Evolutionary conservation across 2,888 invertebrate species (phyloP), one percentile per base, ranked within the genome.

Genomic region (Altica lythri): DNA sequence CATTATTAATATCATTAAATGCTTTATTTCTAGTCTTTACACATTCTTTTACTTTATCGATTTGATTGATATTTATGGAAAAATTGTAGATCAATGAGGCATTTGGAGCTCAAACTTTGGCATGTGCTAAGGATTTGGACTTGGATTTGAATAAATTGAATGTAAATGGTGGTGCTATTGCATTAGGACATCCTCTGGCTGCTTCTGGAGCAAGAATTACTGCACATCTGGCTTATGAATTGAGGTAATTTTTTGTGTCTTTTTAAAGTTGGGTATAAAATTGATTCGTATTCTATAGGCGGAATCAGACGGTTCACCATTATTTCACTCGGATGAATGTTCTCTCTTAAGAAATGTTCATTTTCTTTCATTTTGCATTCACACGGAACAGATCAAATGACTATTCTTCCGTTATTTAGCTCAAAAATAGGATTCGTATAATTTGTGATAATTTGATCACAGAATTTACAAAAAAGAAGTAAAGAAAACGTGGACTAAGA

Each of bases 301-400:
- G 98, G 98, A 35, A 98, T 98, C 2, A 97, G 98, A 79, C 98
- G 98, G 55, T 98, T 99, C 70, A 95, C 98, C 1, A 69, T 99
- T 9, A 80, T 99, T n/a, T n/a, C n/a, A n/a, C n/a, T n/a, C n/a
- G n/a, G n/a, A n/a, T n/a, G n/a, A n/a, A n/a, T n/a, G n/a, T n/a
- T n/a, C n/a, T n/a, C n/a, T n/a, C n/a, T n/a, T n/a, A n/a, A n/a
- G n/a, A n/a, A n/a, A n/a, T n/a, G n/a, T n/a, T n/a, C n/a, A n/a
- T n/a, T n/a, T n/a, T n/a, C n/a, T n/a, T n/a, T n/a, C n/a, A n/a
- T n/a, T n/a, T n/a, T n/a, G n/a, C n/a, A n/a, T n/a, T n/a, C n/a
- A n/a, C n/a, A n/a, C n/a, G n/a, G n/a, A n/a, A n/a, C n/a, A n/a
- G n/a, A n/a, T n/a, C n/a, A n/a, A n/a, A n/a, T n/a, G n/a, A n/a